phyloP scores from a whole-genome alignment of 2,888 invertebrate species.

The Alloscopus bannaensis region DNA sequence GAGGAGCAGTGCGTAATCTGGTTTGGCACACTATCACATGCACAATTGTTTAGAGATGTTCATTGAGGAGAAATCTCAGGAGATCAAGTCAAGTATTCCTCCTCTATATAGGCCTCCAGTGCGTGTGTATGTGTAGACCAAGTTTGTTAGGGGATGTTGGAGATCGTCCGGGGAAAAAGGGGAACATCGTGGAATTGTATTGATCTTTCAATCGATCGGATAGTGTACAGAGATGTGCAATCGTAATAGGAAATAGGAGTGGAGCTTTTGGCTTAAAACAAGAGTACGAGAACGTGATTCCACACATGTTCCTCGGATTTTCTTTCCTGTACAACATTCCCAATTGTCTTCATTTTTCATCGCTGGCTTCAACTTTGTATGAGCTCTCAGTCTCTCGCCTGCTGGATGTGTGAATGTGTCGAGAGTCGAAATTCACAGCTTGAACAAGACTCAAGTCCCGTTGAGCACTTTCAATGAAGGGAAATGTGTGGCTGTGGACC shows the following conservation, averaged over 20 bases:
- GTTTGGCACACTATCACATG: conserved; percentile 37
- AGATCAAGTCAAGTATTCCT: no score
- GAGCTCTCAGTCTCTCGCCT: no score
- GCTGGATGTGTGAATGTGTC: no score
- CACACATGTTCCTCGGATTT: conserved; percentile 69
- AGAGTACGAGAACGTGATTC: conserved; percentile 67
- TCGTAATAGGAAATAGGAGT: not conserved
- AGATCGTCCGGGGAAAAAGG: not conserved
- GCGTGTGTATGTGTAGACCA: not conserved
- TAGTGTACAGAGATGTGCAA: not conserved
- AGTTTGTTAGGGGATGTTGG: not conserved
- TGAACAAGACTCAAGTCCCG: no score
- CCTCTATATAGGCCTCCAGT: no score
- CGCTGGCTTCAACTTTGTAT: no score
- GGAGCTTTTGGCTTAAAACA: conserved; percentile 47
- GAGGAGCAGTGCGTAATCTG: conserved; percentile 41
- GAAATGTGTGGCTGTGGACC: no score
- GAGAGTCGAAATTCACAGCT: no score
- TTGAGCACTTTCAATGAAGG: no score
- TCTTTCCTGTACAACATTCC: conserved; percentile 40
- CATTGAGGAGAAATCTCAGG: conserved; percentile 1
- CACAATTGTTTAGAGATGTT: conserved; percentile 37
- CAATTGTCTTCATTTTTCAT: conserved; percentile 70
- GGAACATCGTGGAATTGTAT: conserved; percentile 31
- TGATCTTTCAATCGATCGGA: conserved; percentile 33